Base-by-base conservation (phyloP, 2,113 vertebrate genomes). In the Raja brachyura region DNA sequence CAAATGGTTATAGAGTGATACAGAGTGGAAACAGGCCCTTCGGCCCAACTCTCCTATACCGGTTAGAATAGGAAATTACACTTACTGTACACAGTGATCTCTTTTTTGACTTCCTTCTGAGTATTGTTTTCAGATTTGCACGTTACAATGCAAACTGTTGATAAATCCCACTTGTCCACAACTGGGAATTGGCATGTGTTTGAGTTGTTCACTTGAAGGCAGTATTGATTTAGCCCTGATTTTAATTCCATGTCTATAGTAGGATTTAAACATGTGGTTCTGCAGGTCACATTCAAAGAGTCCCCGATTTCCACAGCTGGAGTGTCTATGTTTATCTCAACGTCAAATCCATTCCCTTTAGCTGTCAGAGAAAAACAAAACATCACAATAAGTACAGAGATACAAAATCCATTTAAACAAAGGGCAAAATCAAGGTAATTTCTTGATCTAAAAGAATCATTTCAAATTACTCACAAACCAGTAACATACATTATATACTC, bases 21-120 rank as follows among this genome's bases (percentile, higher is more conserved):
- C 39, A 48, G n/a, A n/a, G 39, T 48, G 39, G 1, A 48, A 48
- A 48, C 39, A 48, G 39, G 39, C 39, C 39, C 39, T 48, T 48
- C 39, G 39, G 39, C 39, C 39, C 39, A 48, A 48, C 39, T 48
- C 39, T 48, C 39, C 39, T 48, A 48, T 48, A 48, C 39, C 39
- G 39, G 39, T 73, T 20, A n/a, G 63, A 88, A 68, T 0, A 70
- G 39, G 90, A 73, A 33, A 10, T 92, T 39, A 54, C 9, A 92
- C 90, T 92, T 74, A 92, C 90, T 92, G 90, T 92, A 92, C 16
- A 92, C 90, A 5, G 33, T 22, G 31, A 92, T 33, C 20, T 54
- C 33, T 59, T 0, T 16, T 92, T 48, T 70, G 18, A 0, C 1
- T 9, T 48, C 63, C 8, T 11, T 4, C 0, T 0, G 0, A 6